Conservation (phyloP, 2,113 vertebrate species). For the Motacilla tschutschensis region DNA sequence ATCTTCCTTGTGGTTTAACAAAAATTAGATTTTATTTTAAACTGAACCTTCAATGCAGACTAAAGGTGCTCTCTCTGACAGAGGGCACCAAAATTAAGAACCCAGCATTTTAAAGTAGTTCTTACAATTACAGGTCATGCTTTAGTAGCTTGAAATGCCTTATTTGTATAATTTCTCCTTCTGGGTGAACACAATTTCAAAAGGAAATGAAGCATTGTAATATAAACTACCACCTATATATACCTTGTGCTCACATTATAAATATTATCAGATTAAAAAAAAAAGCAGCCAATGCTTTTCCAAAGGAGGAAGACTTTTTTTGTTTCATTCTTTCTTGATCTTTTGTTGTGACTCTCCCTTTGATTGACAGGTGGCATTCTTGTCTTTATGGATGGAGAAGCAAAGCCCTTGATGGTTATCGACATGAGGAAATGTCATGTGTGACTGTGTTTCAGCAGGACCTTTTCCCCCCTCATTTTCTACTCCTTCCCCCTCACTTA, state of each 20-base stretch:
- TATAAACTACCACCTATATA: slow-evolving; percentile 46
- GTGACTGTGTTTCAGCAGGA: slow-evolving; percentile 70
- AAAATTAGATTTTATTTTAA: neutral
- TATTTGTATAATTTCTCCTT: slow-evolving; percentile 68
- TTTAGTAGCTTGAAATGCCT: slow-evolving; percentile 52
- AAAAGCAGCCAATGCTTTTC: neutral
- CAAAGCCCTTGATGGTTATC: slow-evolving; percentile 90
- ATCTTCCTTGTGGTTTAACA: neutral
- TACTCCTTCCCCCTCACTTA: slow-evolving; percentile 35
- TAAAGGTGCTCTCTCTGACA: neutral
- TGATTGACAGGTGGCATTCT: slow-evolving; percentile 95
- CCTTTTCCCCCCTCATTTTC: slow-evolving; percentile 48
- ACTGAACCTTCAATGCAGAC: neutral
- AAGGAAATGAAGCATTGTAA: slow-evolving; percentile 55
- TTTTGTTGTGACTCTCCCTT: slow-evolving; percentile 51
- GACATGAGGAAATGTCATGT: slow-evolving; percentile 90
- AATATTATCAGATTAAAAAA: slow-evolving; percentile 35
- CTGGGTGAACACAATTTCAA: slow-evolving; percentile 63
- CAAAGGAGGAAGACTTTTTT: slow-evolving; percentile 7
- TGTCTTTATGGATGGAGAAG: slow-evolving; percentile 83
- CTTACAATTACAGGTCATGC: slow-evolving; percentile 39
- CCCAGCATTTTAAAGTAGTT: slow-evolving; percentile 50
- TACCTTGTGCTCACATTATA: slow-evolving; percentile 19
- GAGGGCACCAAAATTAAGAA: neutral
- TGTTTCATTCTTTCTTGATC: slow-evolving; percentile 50